These are phyloP conservation scores for Halesus radiatus DNA, from an alignment of 1,140 invertebrate species.

Conservation along the genomic window DNA sequence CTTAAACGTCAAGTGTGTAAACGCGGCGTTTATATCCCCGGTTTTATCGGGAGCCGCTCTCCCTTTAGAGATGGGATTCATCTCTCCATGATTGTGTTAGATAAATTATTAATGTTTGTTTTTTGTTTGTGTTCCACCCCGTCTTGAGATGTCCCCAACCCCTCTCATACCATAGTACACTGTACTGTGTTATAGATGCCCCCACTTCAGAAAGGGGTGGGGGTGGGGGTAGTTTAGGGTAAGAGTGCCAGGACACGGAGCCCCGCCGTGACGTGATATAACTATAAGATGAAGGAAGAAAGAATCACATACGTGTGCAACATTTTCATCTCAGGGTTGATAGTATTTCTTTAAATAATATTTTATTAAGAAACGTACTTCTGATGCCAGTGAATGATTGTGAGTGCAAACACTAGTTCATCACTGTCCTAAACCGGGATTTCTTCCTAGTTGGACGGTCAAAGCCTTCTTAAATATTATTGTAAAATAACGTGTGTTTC, in stretches of 20 bases:
- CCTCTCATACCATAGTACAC: background rate
- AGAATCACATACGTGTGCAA: constrained; percentile 5
- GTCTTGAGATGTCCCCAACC: background rate
- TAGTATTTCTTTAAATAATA: background rate
- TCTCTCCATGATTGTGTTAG: constrained; percentile 32
- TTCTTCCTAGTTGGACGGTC: no score
- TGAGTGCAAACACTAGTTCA: no score
- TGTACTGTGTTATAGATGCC: background rate
- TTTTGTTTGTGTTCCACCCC: background rate
- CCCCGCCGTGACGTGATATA: background rate
- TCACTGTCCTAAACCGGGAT: no score
- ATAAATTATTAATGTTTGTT: constrained; percentile 21
- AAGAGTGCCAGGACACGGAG: background rate
- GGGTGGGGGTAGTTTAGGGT: background rate
- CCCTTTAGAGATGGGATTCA: background rate
- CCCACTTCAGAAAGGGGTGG: background rate
- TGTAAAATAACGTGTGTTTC: no score
- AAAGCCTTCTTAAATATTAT: no score
- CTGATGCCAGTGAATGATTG: no score
- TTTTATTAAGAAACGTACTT: no score
- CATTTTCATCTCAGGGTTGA: background rate
- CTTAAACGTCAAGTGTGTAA: constrained; percentile 1
- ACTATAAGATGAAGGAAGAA: constrained; percentile 1
- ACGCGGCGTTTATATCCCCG: background rate
- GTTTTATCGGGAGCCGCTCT: background rate